Conservation (phyloP, 2,113 vertebrate species). For the Phyllostomus discolor region DNA sequence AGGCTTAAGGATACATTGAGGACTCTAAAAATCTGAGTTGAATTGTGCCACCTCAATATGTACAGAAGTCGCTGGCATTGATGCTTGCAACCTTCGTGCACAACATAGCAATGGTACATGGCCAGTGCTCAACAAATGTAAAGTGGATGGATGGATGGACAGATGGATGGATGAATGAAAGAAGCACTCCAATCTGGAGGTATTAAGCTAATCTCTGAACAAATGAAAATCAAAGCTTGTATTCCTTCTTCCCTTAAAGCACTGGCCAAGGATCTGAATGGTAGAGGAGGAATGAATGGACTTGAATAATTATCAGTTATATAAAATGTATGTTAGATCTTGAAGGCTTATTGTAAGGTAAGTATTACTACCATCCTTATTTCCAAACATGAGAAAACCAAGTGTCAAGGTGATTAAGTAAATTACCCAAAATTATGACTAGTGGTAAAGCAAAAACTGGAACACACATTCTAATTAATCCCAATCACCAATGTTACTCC, state of each 20-base stretch:
- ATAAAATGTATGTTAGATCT: neutral
- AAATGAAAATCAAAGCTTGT: neutral
- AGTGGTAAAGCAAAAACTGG: neutral
- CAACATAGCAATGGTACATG: neutral
- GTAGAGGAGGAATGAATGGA: neutral
- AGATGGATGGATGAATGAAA: neutral
- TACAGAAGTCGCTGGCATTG: neutral
- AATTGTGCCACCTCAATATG: neutral
- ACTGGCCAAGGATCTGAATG: neutral
- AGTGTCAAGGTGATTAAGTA: neutral
- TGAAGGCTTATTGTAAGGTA: neutral
- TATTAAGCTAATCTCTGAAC: neutral
- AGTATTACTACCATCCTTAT: neutral
- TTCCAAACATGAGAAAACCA: conserved; percentile 3
- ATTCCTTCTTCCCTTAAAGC: neutral
- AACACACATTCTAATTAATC: neutral
- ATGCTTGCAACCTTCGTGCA: neutral
- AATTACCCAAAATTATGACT: neutral
- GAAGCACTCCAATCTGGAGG: neutral
- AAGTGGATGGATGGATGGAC: neutral
- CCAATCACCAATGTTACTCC: neutral
- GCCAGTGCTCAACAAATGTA: neutral
- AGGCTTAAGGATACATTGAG: neutral
- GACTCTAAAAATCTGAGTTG: neutral
- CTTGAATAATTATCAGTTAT: neutral